Evolutionary conservation across 1,140 invertebrate genomes (phyloP).

Genomic region (Eupeodes corollae): DNA sequence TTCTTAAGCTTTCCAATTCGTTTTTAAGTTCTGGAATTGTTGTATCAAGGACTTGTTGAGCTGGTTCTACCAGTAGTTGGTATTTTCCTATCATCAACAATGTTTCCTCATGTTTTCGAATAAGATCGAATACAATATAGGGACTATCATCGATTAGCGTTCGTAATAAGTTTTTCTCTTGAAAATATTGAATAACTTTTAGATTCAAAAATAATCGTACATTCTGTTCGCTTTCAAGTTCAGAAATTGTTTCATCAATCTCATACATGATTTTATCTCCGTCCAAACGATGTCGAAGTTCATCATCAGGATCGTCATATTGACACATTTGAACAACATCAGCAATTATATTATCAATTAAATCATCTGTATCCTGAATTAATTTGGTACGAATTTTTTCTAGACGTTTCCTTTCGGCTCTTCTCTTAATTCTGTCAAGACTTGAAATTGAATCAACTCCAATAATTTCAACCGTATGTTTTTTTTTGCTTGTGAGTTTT

Average conservation of each 20-base stretch:
- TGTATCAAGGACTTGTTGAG: background rate
- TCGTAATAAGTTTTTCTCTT: slow-evolving; percentile 2
- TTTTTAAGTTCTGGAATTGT: background rate
- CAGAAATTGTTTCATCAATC: background rate
- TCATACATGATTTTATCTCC: slow-evolving; percentile 3
- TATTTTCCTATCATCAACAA: slow-evolving; percentile 1
- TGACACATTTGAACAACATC: slow-evolving; percentile 2
- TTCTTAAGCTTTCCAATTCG: background rate
- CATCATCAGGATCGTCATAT: slow-evolving; percentile 6
- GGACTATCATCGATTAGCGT: slow-evolving; percentile 2
- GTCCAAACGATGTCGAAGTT: slow-evolving; percentile 3
- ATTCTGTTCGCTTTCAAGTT: background rate
- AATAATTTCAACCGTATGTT: too few relatives aligned
- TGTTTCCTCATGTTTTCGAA: background rate
- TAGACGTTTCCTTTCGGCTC: too few relatives aligned
- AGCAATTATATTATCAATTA: slow-evolving; percentile 4
- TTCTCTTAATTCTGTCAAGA: too few relatives aligned
- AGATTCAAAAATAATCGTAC: slow-evolving; percentile 4
- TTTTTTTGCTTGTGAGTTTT: too few relatives aligned
- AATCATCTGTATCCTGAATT: background rate
- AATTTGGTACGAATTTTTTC: background rate
- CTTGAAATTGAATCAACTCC: too few relatives aligned
- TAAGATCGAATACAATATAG: background rate
- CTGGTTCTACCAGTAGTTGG: background rate
- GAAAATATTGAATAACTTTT: slow-evolving; percentile 5